phyloP scores from a whole-genome alignment of 2,113 vertebrate species.

The Nyctibius bracteatus region DNA sequence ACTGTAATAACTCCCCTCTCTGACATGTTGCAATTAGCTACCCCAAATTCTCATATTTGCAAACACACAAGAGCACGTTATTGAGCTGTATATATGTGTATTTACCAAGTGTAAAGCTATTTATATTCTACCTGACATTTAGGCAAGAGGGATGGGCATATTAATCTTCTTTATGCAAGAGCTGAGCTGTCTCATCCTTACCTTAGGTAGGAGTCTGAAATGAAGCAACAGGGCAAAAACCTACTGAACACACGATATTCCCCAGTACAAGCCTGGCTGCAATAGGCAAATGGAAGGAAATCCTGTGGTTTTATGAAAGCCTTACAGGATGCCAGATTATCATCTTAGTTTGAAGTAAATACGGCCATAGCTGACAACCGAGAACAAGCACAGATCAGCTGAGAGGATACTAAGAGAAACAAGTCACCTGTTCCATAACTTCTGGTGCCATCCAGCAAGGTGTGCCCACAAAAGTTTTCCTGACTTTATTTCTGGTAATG shows the following conservation, averaged over 20 bases:
- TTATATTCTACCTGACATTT: neutral
- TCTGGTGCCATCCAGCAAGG: slow-evolving; percentile 99
- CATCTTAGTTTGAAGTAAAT: neutral
- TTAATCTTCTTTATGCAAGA: neutral
- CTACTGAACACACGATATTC: neutral
- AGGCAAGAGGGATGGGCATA: neutral
- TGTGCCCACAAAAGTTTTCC: slow-evolving; percentile 96
- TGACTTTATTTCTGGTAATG: slow-evolving; percentile 96
- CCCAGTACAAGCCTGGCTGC: neutral
- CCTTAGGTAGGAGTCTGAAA: neutral
- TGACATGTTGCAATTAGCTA: neutral
- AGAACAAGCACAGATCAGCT: neutral
- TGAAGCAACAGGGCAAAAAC: neutral
- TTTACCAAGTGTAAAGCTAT: neutral
- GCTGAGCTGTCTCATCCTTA: neutral
- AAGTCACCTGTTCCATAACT: slow-evolving; percentile 95
- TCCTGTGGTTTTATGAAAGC: neutral
- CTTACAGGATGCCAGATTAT: neutral
- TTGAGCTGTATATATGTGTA: neutral
- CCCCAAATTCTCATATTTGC: neutral
- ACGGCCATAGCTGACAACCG: neutral
- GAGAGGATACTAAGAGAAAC: neutral
- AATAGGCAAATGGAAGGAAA: neutral
- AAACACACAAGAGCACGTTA: neutral
- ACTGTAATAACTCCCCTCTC: neutral